Conservation (phyloP, 2,113 vertebrate genomes). For the Takifugu flavidus region DNA sequence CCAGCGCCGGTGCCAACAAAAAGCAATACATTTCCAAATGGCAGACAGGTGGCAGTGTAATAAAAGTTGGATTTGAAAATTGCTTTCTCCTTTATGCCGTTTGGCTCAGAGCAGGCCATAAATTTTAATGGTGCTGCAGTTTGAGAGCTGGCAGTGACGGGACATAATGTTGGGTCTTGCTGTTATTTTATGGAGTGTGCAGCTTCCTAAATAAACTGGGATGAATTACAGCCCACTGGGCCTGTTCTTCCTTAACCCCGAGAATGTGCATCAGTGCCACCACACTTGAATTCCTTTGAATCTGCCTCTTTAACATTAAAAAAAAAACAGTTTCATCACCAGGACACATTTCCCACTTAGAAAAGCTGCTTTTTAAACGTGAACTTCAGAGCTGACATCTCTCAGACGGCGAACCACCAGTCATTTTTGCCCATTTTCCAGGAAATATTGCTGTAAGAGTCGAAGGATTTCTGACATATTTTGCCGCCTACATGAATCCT, state of each 20-base stretch:
- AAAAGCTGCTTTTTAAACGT: no score
- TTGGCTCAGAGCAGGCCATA: conserved; percentile 43
- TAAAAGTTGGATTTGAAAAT: conserved; percentile 53
- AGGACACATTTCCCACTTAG: no score
- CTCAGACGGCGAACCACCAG: no score
- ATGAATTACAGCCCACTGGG: conserved; percentile 1
- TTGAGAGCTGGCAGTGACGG: conserved; percentile 28
- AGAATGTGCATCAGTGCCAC: not conserved
- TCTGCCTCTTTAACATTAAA: no score
- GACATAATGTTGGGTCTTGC: conserved; percentile 33
- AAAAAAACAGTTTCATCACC: no score
- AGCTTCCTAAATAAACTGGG: conserved; percentile 19
- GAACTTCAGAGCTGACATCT: no score
- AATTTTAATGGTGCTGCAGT: conserved; percentile 42
- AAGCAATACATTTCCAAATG: conserved; percentile 34
- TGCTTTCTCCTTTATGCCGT: conserved; percentile 39
- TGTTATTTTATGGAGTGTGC: conserved; percentile 29
- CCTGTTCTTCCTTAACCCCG: not conserved
- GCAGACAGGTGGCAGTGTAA: conserved; percentile 49
- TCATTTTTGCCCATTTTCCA: no score
- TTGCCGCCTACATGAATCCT: no score
- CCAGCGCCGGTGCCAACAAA: conserved; percentile 39
- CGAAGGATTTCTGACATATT: no score
- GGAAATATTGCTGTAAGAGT: no score
- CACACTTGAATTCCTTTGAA: not conserved